Conservation (phyloP, 1,140 invertebrate genomes). For the Calephelis virginiensis region DNA sequence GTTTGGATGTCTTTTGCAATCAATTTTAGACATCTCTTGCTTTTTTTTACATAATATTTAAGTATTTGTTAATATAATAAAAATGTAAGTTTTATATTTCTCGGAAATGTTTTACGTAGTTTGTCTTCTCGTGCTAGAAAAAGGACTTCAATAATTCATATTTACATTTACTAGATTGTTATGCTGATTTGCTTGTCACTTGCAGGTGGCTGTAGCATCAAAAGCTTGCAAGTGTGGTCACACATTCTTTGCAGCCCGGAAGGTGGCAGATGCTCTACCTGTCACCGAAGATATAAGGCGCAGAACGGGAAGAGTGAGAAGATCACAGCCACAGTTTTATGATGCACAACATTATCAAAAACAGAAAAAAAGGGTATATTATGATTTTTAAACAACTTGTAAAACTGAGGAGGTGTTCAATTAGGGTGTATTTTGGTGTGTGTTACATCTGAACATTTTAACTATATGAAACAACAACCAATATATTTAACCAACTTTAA, state of each 20-base stretch:
- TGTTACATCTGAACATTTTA: no score
- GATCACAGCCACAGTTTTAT: slow-evolving; percentile 90
- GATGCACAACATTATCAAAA: slow-evolving; percentile 86
- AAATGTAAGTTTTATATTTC: no score
- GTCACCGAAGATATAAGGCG: slow-evolving; percentile 75
- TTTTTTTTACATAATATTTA: no score
- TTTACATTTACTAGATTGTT: not conserved
- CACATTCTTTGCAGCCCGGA: slow-evolving; percentile 85
- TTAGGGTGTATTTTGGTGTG: no score
- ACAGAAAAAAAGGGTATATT: slow-evolving; percentile 55
- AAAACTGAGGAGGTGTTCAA: no score
- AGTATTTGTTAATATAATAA: no score
- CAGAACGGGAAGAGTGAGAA: slow-evolving; percentile 85
- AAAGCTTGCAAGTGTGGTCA: slow-evolving; percentile 89
- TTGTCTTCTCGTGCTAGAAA: not conserved
- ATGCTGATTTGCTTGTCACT: not conserved
- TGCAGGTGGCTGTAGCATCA: slow-evolving; percentile 87
- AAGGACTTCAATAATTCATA: not conserved
- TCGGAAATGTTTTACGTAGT: no score
- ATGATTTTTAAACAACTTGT: not conserved
- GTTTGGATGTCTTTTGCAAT: no score
- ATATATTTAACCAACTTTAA: no score
- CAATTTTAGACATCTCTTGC: no score
- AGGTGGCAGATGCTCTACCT: slow-evolving; percentile 74
- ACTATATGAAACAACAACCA: no score